Percentiles rank a stretch among this genome's conserved stretches.
Conservation (phyloP, 2,113 vertebrate species). For the Ailuropoda melanoleuca region DNA sequence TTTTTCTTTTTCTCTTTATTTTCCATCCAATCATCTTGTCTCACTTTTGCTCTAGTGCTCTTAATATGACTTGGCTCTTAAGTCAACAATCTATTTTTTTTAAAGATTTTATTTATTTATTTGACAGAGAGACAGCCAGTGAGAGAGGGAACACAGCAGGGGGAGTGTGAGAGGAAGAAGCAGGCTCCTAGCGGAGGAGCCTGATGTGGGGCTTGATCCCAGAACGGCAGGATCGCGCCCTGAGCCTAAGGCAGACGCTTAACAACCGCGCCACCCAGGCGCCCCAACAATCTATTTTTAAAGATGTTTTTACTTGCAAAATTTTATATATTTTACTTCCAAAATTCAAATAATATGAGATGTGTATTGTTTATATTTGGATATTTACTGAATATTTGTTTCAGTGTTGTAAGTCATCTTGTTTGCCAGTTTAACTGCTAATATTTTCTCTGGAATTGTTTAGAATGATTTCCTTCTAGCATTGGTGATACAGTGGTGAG, state of each 20-base stretch:
- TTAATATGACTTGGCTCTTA: neutral
- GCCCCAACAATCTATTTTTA: neutral
- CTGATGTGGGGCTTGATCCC: no score
- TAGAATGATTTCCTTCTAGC: neutral
- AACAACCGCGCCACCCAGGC: no score
- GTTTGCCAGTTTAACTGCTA: neutral
- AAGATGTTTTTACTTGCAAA: neutral
- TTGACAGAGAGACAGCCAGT: no score
- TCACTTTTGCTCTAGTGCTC: neutral
- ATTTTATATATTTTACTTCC: neutral
- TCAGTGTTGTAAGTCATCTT: neutral
- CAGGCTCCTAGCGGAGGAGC: no score
- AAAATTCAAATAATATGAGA: neutral
- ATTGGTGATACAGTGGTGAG: constrained; percentile 86
- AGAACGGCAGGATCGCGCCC: no score
- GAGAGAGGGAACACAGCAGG: no score
- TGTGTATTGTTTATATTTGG: neutral
- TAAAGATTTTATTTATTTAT: no score
- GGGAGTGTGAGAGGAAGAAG: no score
- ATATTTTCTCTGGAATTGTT: neutral
- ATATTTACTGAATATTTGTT: neutral
- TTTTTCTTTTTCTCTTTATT: neutral
- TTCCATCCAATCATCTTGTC: neutral
- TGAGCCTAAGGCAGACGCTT: no score
- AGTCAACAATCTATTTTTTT: neutral